Conservation (phyloP, 2,888 invertebrate genomes). For the Hyalella azteca region DNA sequence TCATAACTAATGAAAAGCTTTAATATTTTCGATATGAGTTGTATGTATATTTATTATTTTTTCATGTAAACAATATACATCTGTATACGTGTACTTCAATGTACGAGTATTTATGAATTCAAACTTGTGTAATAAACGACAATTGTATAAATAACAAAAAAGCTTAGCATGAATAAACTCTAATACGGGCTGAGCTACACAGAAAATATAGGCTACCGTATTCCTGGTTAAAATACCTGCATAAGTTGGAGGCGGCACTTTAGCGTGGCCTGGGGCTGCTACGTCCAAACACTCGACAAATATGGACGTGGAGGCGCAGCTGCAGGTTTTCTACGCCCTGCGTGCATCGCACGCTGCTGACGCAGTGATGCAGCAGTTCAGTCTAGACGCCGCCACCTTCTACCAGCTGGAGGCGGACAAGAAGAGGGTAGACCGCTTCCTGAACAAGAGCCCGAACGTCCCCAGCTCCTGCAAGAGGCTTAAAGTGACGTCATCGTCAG, state of each 20-base stretch:
- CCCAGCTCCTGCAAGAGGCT: background rate
- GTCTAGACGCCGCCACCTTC: background rate
- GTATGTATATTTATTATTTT: too few species aligned
- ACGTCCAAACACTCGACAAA: background rate
- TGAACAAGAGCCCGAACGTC: background rate
- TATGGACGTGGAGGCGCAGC: constrained; percentile 1
- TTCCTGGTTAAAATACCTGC: background rate
- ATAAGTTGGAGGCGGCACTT: background rate
- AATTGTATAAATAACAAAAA: background rate
- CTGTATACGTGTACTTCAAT: too few species aligned
- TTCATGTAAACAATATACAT: too few species aligned
- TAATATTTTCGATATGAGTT: too few species aligned
- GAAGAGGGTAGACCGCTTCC: background rate
- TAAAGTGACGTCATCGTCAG: background rate
- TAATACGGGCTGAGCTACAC: background rate
- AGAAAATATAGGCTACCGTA: background rate
- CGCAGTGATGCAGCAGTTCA: background rate
- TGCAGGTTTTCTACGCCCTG: background rate
- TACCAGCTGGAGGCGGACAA: background rate
- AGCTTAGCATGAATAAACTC: background rate
- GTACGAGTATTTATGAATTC: background rate
- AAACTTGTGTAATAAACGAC: background rate
- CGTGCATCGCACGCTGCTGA: background rate
- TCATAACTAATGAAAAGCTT: too few species aligned
- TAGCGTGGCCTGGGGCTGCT: background rate